Conservation (phyloP, 2,797 vertebrate species). For the Microctenopoma lineatum region DNA sequence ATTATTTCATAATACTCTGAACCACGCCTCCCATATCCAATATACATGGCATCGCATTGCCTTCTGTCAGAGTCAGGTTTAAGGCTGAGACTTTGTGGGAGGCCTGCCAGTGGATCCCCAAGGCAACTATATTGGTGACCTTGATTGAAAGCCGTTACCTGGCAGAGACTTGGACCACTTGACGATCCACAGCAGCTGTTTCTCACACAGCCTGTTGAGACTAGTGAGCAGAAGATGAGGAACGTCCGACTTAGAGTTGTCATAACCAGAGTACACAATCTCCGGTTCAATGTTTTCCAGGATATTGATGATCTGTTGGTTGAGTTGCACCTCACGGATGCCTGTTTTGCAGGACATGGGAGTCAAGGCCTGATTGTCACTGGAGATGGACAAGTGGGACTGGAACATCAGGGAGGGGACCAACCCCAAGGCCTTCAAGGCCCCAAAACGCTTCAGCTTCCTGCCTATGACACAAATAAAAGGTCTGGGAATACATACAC, state of each 20-base stretch:
- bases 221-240: conserved; percentile 92
- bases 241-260: conserved; percentile 88
- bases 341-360: conserved; percentile 86
- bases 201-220: conserved; percentile 94
- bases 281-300: conserved; percentile 96
- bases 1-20: background rate
- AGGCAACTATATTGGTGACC: conserved; percentile 47
- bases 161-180: conserved; percentile 98
- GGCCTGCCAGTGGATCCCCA: conserved; percentile 32
- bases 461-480: conserved; percentile 83
- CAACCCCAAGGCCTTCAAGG: conserved; percentile 88
- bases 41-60: conserved; percentile 2
- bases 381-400: conserved; percentile 71
- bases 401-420: conserved; percentile 83
- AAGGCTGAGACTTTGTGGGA: conserved; percentile 28
- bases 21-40: background rate
- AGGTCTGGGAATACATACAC: too few species aligned
- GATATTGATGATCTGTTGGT: conserved; percentile 89
- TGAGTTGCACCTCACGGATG: conserved; percentile 87
- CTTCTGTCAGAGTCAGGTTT: conserved; percentile 13
- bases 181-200: conserved; percentile 95
- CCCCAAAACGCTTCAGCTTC: conserved; percentile 95
- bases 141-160: conserved; percentile 84
- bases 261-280: conserved; percentile 89
- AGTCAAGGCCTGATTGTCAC: conserved; percentile 78